Percentiles rank a stretch among this genome's conserved stretches.
Conservation (phyloP, 1,140 invertebrate species). For the Lethrus apterus region DNA sequence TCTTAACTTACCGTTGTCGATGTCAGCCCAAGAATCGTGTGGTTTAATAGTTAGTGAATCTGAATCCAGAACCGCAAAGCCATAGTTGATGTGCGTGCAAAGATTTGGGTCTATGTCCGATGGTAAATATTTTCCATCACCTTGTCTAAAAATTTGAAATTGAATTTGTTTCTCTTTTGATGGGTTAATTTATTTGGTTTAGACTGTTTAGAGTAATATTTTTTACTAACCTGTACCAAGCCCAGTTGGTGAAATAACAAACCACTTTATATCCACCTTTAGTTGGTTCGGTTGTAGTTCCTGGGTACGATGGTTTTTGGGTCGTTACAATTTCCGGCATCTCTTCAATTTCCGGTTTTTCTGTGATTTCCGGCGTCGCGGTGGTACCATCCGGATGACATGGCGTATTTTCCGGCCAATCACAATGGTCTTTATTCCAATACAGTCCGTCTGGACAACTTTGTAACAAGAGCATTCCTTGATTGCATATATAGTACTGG, state of each 20-base stretch:
- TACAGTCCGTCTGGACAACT: constrained; percentile 61
- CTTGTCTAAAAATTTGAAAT: constrained; percentile 43
- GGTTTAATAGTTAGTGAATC: constrained; percentile 49
- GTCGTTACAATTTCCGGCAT: constrained; percentile 43
- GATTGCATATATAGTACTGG: constrained; percentile 74
- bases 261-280: constrained; percentile 56
- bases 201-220: background rate
- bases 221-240: constrained; percentile 53
- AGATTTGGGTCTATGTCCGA: constrained; percentile 57
- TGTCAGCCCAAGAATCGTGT: constrained; percentile 58
- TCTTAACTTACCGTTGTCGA: constrained; percentile 50
- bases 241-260: constrained; percentile 72
- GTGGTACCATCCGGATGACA: constrained; percentile 43
- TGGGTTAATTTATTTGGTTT: constrained; percentile 3
- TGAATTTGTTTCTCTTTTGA: too few species aligned
- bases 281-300: constrained; percentile 48
- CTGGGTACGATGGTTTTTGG: constrained; percentile 56
- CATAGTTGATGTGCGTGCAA: constrained; percentile 69
- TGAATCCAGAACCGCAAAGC: constrained; percentile 59
- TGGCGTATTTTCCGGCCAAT: constrained; percentile 65
- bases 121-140: constrained; percentile 55
- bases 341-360: constrained; percentile 18
- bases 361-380: too few species aligned
- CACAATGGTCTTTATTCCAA: constrained; percentile 73
- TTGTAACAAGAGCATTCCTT: constrained; percentile 57